These are phyloP conservation scores for Scopus umbretta DNA, from an alignment of 2,113 vertebrate species.

Conservation along the genomic window DNA sequence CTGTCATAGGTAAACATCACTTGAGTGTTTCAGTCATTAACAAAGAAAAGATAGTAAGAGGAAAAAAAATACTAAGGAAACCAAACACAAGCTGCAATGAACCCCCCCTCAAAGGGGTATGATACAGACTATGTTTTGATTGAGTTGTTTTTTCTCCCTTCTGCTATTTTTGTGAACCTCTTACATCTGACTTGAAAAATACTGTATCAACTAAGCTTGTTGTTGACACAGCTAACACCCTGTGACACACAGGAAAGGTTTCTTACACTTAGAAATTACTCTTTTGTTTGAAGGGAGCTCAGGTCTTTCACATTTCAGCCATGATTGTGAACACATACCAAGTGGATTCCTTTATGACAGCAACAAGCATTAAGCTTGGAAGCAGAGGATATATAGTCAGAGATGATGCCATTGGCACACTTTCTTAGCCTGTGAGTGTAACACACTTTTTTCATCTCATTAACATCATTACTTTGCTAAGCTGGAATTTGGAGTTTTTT, in stretches of 20 bases:
- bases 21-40: neutral
- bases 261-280: neutral
- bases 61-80: neutral
- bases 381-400: neutral
- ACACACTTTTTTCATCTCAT: neutral
- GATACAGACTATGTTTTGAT: neutral
- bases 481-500: neutral
- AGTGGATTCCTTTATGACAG: neutral
- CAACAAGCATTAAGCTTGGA: neutral
- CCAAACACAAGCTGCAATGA: neutral
- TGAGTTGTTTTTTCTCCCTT: neutral
- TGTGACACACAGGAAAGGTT: neutral
- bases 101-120: neutral
- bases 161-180: neutral
- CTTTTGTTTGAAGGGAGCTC: neutral
- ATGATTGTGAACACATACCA: neutral
- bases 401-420: neutral
- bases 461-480: neutral
- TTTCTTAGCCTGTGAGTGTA: neutral
- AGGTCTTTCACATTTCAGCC: neutral
- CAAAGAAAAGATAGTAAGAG: neutral
- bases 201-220: neutral
- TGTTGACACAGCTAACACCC: neutral
- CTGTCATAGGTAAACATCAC: neutral
- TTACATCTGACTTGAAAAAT: neutral